Base-by-base conservation (phyloP, 1,140 invertebrate genomes). In the Rhyzopertha dominica region DNA sequence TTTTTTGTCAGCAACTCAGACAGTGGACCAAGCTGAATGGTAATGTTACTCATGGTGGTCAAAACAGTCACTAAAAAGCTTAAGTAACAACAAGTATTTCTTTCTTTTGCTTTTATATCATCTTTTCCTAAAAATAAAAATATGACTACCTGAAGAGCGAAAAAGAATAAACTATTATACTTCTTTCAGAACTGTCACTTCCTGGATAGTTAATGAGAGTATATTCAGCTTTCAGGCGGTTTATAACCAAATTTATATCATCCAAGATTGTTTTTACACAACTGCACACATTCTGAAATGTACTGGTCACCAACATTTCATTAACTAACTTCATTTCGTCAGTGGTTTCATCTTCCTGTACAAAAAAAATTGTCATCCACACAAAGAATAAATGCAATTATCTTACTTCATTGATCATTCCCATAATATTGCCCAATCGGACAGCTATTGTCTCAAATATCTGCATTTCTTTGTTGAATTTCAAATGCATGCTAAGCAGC, bases 1-100 rank as follows among this genome's bases (percentile, higher is more conserved):
- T 71, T 73, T 54, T 71, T 75, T 3, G 75, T 70, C 5, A 70
- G 54, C 3, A 53, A 38, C 23, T 75, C 73, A 3, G 65, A 61
- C 13, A 63, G 49, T 35, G 43, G 53, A 24, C 68, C 72, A 17
- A 65, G 55, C 32, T 55, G 53, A 9, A 73, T 55, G n/a, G 51
- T 39, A 5, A 61, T 53, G 12, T 58, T 69, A 22, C 65, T 62
- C 16, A 75, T 40, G 12, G 57, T 54, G 36, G 66, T 63, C 20
- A 74, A 46, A 37, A 70, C 65, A 30, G 63, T 59, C 17, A 67
- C 60, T 7, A 73, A 47, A 12, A 68, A 61, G 14, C 63, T 67
- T 31, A 77, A 51, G 23, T 75, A 72, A 43, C 60, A 66, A 41
- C 68, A 73, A 1, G 75, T 41, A 32, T 60, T 66, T 32, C 65